Base-by-base conservation (phyloP, 2,797 vertebrate species). In the Esox masquinongy region DNA sequence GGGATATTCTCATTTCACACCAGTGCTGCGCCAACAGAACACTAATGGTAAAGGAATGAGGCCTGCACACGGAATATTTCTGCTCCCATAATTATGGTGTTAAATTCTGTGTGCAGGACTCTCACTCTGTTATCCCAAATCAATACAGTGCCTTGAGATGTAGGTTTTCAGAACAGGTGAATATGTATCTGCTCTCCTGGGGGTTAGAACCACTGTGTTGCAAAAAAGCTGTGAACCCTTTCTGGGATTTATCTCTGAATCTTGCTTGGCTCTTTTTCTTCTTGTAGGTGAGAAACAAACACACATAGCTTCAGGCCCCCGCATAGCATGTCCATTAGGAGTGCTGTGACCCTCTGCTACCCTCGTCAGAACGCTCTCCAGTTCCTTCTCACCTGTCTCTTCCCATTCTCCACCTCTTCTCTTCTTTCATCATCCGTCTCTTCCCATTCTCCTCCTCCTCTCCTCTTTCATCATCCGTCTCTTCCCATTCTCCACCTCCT, bases 171-270 rank as follows among this genome's bases (percentile, higher is more conserved):
- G 79, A 68, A 63, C 59, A 86, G 77, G 83, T 81, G 77, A 84
- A 80, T 80, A 75, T 76, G 43, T 51, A 53, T 74, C 77, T 47
- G 78, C 63, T 78, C 73, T 76, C 74, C 75, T 43, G 81, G 31
- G 51, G 83, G 79, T 78, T 76, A 73, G 70, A 83, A 80, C 83
- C 79, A 50, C 75, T 67, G 74, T 77, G 68, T 77, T 29, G 29
- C 72, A 66, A 83, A 89, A 87, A 75, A 77, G 81, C 53, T 82
- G 71, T 72, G 51, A 75, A 77, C 81, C 74, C 74, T 85, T 82
- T 39, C 36, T 24, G 73, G 82, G 74, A 83, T 82, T 79, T 72
- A 74, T 86, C 81, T 39, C 64, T 69, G 51, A 68, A 24, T 51
- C 43, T 29, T 22, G 22, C 17, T 70, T 22, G 22, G 22, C 47